Conservation (phyloP, 64 coral and sea anemone species). For the Montipora capricornis region DNA sequence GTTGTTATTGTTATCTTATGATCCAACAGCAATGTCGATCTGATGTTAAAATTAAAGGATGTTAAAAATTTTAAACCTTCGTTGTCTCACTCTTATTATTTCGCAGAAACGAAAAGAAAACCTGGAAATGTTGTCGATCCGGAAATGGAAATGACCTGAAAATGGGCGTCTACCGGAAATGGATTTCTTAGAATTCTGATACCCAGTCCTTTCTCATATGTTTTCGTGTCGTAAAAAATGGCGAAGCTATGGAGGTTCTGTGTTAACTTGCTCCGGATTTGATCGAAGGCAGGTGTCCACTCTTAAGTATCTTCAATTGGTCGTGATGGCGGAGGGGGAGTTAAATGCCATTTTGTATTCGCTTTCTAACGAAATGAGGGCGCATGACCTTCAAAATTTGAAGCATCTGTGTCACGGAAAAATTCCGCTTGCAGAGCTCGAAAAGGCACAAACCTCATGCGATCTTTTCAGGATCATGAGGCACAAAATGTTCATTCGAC, state of each 20-base stretch:
- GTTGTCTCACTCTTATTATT: not conserved
- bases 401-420: slow-evolving; percentile 84
- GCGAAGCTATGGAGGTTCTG: no score
- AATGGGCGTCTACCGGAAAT: no score
- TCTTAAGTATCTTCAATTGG: not conserved
- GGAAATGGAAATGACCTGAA: no score
- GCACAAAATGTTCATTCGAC: slow-evolving; percentile 45
- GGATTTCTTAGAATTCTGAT: no score
- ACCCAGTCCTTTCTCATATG: not conserved
- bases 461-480: slow-evolving; percentile 72
- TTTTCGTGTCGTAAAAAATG: not conserved
- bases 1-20: no score
- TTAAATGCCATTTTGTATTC: slow-evolving; percentile 7
- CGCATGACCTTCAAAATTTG: slow-evolving; percentile 72
- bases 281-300: no score
- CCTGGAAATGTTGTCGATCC: no score
- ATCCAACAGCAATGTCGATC: no score
- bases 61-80: not conserved
- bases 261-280: no score
- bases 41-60: no score
- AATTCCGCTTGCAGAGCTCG: slow-evolving; percentile 68
- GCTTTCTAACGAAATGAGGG: slow-evolving; percentile 55
- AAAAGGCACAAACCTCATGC: slow-evolving; percentile 40
- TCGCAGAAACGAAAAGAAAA: no score
- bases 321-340: not conserved